Conservation (phyloP, 2,888 invertebrate genomes). For the Torymus texanus region DNA sequence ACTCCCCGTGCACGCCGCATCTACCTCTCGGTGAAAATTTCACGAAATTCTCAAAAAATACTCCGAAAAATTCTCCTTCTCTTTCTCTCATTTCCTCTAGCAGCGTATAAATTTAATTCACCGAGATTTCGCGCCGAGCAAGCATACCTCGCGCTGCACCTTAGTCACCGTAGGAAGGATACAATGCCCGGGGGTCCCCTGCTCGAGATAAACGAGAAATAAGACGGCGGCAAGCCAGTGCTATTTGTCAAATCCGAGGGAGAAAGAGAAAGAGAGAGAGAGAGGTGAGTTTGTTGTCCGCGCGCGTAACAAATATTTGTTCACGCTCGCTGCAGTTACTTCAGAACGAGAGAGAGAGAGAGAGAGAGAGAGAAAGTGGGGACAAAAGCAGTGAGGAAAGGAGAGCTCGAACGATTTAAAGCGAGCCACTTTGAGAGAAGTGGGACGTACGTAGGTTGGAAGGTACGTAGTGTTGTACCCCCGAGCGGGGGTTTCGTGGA, state of each 20-base stretch:
- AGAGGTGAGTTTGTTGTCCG: constrained; percentile 46
- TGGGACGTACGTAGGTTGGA: neutral
- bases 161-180: neutral
- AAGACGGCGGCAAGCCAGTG: constrained; percentile 7
- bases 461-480: too few relatives aligned
- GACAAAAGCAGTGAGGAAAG: constrained; percentile 13
- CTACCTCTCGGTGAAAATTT: too few relatives aligned
- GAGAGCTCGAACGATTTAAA: constrained; percentile 40
- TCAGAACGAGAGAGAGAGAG: neutral
- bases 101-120: too few relatives aligned
- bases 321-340: constrained; percentile 15
- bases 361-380: neutral
- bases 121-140: neutral
- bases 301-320: constrained; percentile 51
- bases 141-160: neutral
- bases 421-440: constrained; percentile 25
- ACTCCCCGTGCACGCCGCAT: too few relatives aligned
- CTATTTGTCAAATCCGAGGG: constrained; percentile 46
- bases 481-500: too few relatives aligned
- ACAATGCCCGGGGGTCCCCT: constrained; percentile 18
- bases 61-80: too few relatives aligned
- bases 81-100: too few relatives aligned
- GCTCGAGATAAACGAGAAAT: constrained; percentile 33
- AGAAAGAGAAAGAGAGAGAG: too few relatives aligned
- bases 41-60: too few relatives aligned